Base-by-base conservation (phyloP, 2,888 invertebrate genomes). In the Megamerina dolium region DNA sequence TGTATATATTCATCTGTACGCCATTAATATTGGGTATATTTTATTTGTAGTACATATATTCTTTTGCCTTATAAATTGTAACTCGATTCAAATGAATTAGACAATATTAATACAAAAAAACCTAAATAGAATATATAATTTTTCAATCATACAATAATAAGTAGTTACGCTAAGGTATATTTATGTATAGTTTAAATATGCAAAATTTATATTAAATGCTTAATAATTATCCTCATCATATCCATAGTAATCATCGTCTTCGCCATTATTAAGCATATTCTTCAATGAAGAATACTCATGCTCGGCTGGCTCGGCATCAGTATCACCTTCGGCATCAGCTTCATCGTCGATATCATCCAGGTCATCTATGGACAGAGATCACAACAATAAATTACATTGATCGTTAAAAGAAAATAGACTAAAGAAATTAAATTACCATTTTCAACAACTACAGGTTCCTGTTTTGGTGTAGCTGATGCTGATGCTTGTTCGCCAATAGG, bases 211-310 rank as follows among this genome's bases (percentile, higher is more conserved):
- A n/a, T n/a, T n/a, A n/a, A n/a, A n/a, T n/a, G n/a, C n/a, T 46
- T 54, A 62, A 43, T 73, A 76, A 61, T 77, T 78, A 58, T 77
- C 79, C 43, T 85, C 84, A 49, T 86, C 85, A 50, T 80, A 82
- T 41, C 77, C 82, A 53, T 81, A 83, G 36, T 81, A 79, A 17
- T 81, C 81, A 20, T 81, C 81, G 12, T 80, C 79, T 14, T 79
- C 80, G n/a, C 76, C 75, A 43, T 78, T 76, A 54, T 81, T 82
- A 26, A 80, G 59, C 74, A 80, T 76, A 43, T 77, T 76, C 12
- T 77, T 76, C 1, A 80, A 63, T 0, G 80, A 79, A 30, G 63
- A 63, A 45, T 78, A 60, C 56, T 78, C 77, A 2, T 59, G 56
- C 40, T 68, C 68, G 5, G 62, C 68, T 0, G 72, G 74, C 1